Base-by-base conservation (phyloP, 1,140 invertebrate species). In the Bombus ignitus region DNA sequence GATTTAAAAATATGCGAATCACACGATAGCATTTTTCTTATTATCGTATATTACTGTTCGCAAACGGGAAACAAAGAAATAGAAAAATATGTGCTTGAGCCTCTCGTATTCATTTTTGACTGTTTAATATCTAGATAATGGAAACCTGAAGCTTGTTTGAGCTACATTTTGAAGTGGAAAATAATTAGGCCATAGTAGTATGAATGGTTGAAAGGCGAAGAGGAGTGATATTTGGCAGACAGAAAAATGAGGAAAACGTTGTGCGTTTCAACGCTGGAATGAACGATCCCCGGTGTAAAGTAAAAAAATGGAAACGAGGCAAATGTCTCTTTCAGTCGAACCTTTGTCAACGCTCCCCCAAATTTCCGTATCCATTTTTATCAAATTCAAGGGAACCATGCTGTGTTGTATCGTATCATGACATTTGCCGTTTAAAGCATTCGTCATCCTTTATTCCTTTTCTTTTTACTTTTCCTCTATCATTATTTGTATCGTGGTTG, bases 221-320 rank as follows among this genome's bases (percentile, higher is more conserved):
- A 3, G 18, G 25, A 32, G 10, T 70, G 42, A 44, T 22, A 53
- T 59, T 57, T 53, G 22, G 25, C 18, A 13, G 44, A 35, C 10
- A 32, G 12, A 22, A 57, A 37, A 59, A 62, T 25, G 4, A 42
- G 10, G 1, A 47, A 37, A 39, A 10, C 13, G 57, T 42, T 77
- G 15, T 25, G 35, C 25, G 47, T 28, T 72, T 81, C 66, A 66
- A 81, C 66, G 66, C 28, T 28, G 8, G 44, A 57, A 71, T 10
- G 39, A 81, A 81, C 35, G 35, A 42, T 72, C 35, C 68, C 35
- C 8, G 5, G 47, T 13, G 53, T 47, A 62, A 73, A 73, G 4
- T 35, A 73, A n/a, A 73, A 44, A 81, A 81, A 35, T n/a, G 39
- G 47, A 81, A 72, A 25, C 10, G 47, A 18, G 39, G 22, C 47